A percentile compares a stretch with the other conserved stretches of the same genome.
Evolutionary conservation across 2,888 invertebrate species (phyloP).

Genomic region (Macaria liturata): DNA sequence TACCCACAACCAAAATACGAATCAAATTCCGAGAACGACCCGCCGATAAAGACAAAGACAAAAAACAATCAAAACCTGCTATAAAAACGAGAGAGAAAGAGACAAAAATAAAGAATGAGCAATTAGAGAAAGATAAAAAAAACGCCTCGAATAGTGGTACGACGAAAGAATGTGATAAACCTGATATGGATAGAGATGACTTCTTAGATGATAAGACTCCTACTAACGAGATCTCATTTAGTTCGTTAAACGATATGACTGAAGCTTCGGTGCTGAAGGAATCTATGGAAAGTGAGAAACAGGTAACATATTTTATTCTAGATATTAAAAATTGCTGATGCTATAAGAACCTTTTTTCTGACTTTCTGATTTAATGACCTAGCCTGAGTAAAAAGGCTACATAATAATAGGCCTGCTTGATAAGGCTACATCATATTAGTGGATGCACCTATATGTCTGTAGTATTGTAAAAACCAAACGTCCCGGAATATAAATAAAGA

Average conservation of each 20-base stretch:
- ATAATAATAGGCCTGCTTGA: too few species aligned
- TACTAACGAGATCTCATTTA: constrained; percentile 76
- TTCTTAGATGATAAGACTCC: constrained; percentile 71
- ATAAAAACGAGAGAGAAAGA: constrained; percentile 22
- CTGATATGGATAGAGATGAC: constrained; percentile 59
- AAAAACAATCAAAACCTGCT: constrained; percentile 49
- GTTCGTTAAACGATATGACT: constrained; percentile 77
- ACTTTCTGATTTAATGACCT: too few species aligned
- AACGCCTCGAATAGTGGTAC: constrained; percentile 68
- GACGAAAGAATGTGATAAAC: constrained; percentile 59
- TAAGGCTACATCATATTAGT: too few species aligned
- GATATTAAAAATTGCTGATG: too few species aligned
- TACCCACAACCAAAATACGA: constrained; percentile 54
- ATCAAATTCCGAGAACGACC: constrained; percentile 65
- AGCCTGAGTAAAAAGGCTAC: too few species aligned
- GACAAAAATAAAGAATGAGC: constrained; percentile 14
- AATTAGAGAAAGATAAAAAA: constrained; percentile 51
- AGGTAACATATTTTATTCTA: constrained; percentile 26
- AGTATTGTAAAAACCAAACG: too few species aligned
- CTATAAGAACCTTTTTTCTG: too few species aligned
- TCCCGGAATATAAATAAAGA: too few species aligned
- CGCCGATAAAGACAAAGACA: constrained; percentile 51
- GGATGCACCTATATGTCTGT: too few species aligned
- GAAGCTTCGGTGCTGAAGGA: constrained; percentile 76
- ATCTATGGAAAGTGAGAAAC: constrained; percentile 78